Percentiles rank a stretch among this genome's conserved stretches.
These are phyloP conservation scores for Bufo bufo DNA, from an alignment of 2,113 vertebrate genomes.

Conservation along the genomic window DNA sequence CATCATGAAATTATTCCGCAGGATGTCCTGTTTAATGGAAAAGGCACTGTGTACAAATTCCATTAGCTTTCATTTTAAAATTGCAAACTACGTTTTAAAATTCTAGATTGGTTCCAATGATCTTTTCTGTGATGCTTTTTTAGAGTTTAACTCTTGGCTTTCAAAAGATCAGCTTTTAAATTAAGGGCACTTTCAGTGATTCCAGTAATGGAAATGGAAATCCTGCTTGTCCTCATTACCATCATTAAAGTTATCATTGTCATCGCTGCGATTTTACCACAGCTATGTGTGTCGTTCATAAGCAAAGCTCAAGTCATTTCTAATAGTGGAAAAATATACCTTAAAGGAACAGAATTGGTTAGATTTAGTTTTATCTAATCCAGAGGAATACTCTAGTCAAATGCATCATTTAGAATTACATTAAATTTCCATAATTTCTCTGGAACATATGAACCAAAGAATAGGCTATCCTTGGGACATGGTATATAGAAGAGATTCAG, in stretches of 20 bases:
- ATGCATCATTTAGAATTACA: not conserved
- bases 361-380: not conserved
- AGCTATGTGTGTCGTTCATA: slow-evolving; percentile 30
- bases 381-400: not conserved
- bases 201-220: slow-evolving; percentile 75
- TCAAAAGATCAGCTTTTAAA: slow-evolving; percentile 61
- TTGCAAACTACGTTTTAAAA: slow-evolving; percentile 70
- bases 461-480: not conserved
- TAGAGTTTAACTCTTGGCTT: slow-evolving; percentile 61
- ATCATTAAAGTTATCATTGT: slow-evolving; percentile 73
- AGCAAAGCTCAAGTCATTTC: not conserved
- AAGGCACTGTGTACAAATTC: slow-evolving; percentile 59
- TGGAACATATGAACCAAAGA: not conserved
- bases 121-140: slow-evolving; percentile 64
- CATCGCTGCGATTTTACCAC: slow-evolving; percentile 64
- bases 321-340: not conserved
- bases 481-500: not conserved
- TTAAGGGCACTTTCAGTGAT: slow-evolving; percentile 64
- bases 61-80: slow-evolving; percentile 70
- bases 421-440: not conserved
- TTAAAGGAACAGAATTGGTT: not conserved
- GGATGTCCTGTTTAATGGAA: slow-evolving; percentile 66
- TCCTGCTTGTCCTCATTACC: slow-evolving; percentile 74
- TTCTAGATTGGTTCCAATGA: slow-evolving; percentile 65
- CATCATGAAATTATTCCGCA: slow-evolving; percentile 40